Conservation (phyloP, 2,797 vertebrate genomes). For the Lithobates pipiens region DNA sequence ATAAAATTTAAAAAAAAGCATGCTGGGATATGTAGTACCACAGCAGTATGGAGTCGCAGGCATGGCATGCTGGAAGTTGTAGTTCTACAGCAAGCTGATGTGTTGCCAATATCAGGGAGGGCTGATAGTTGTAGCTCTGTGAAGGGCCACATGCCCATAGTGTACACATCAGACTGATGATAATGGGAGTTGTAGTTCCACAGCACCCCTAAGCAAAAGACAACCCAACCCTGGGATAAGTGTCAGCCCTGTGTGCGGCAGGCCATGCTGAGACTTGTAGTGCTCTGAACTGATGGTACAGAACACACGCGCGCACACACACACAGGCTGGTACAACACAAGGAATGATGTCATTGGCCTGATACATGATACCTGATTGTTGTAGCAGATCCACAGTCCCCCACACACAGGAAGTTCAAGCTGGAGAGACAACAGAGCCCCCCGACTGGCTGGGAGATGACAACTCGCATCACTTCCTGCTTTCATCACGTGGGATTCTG, state of each 20-base stretch:
- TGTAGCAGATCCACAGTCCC: background rate
- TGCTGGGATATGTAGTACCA: background rate
- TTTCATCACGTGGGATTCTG: background rate
- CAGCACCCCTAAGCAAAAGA: background rate
- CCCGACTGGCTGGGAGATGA: background rate
- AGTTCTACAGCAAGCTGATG: background rate
- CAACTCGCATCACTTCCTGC: background rate
- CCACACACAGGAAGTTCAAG: background rate
- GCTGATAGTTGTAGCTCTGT: too few species aligned
- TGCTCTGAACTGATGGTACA: background rate
- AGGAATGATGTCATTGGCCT: background rate
- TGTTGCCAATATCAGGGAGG: background rate
- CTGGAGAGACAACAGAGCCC: background rate
- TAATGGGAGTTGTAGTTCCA: background rate
- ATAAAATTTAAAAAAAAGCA: too few species aligned
- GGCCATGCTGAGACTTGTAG: background rate
- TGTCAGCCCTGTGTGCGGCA: background rate
- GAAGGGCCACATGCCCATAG: too few species aligned
- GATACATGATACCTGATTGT: slow-evolving; percentile 9
- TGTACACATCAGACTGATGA: background rate
- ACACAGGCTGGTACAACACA: background rate
- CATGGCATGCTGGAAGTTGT: background rate
- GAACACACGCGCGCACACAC: background rate
- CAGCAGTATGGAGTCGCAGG: background rate
- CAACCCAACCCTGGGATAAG: background rate